Conservation (phyloP, 2,113 vertebrate species). For the Erythrocercus mccallii region DNA sequence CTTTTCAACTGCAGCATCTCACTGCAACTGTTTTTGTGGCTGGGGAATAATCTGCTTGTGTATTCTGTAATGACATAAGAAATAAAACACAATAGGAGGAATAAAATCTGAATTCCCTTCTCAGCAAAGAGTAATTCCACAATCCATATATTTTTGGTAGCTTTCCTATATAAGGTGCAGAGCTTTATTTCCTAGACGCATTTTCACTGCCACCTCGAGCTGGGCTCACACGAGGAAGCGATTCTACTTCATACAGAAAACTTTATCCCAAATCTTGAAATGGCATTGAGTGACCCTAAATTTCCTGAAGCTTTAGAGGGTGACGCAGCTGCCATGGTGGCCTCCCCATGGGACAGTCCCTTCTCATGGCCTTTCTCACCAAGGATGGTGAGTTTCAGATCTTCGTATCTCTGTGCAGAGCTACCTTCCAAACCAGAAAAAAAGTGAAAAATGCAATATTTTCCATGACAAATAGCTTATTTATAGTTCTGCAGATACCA, state of each 20-base stretch:
- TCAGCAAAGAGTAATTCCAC: conserved; percentile 4
- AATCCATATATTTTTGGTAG: background rate
- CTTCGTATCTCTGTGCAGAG: background rate
- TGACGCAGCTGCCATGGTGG: background rate
- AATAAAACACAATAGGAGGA: conserved; percentile 6
- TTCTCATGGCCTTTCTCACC: background rate
- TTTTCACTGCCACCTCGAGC: background rate
- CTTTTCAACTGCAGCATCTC: conserved; percentile 46
- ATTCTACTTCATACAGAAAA: background rate
- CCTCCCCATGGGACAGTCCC: background rate
- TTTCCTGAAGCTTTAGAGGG: background rate
- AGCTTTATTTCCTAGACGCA: background rate
- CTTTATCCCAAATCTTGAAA: background rate
- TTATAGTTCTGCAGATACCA: background rate
- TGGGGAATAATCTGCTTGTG: conserved; percentile 48
- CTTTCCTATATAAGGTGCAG: background rate
- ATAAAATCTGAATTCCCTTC: conserved; percentile 18
- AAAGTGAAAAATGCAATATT: background rate
- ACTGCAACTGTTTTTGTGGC: background rate
- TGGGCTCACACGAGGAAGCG: background rate
- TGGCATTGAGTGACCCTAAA: background rate
- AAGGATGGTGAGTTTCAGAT: background rate
- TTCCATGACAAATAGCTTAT: background rate
- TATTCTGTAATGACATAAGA: conserved; percentile 11
- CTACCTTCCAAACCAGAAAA: background rate